Evolutionary conservation across 2,113 vertebrate genomes (phyloP), one percentile per base, ranked within the genome.

Genomic region (Sorex araneus): DNA sequence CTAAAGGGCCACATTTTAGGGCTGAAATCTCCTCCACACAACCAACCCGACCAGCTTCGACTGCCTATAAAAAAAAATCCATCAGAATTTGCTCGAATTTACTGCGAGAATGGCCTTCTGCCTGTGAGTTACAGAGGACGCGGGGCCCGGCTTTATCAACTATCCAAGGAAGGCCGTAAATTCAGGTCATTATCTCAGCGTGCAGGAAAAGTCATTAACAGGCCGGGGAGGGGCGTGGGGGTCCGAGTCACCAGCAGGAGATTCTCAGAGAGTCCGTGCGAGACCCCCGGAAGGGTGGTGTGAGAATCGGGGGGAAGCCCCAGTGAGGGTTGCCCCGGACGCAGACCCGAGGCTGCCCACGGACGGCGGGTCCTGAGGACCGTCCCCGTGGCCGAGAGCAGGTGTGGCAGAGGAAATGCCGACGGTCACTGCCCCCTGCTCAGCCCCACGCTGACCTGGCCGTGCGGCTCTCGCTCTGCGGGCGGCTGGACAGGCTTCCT

Each of bases 11-110:
- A 36, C 2, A 0, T 90, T 70, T 34, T 75, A 92, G 92, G 30
- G 47, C 30, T 86, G 64, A 90, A 57, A 32, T 80, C 70, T 75
- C 66, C 73, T 32, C 88, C 85, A 76, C 50, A 47, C 47, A 87
- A 40, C 79, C 92, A 83, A 88, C 36, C 36, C 94, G 28, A 86
- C 66, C 60, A 90, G 70, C 25, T 90, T 80, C 88, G 23, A 28
- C 70, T 81, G 60, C 43, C 40, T 34, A 25, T 84, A 78, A 83
- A 81, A 79, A 75, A 47, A 86, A 36, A 71, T 67, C 70, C 32
- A 34, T 92, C 82, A 90, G 75, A 90, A 57, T 79, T 84, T 83
- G 2, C 82, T 80, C 67, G 82, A 78, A 90, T 88, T 92, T 95
- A 83, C 80, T 71, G 15, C 32, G 54, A 63, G 70, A 66, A 34